Evolutionary conservation across 2,888 invertebrate genomes (phyloP).

Genomic region (Phoronis australis): DNA sequence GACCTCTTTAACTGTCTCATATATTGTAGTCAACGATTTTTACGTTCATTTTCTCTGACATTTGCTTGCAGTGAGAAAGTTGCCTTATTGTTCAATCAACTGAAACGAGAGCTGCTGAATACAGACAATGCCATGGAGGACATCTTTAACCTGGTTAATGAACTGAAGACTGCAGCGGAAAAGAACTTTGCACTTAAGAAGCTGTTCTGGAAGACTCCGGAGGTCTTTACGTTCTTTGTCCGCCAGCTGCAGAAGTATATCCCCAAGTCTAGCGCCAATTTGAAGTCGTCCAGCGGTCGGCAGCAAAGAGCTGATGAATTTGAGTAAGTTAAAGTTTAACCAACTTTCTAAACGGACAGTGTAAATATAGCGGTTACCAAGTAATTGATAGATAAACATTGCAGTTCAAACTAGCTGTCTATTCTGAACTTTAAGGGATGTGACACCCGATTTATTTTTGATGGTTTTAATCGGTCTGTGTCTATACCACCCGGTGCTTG

Average conservation of each 20-base stretch:
- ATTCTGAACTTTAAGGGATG: no score
- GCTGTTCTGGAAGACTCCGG: slow-evolving; percentile 48
- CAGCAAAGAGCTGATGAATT: slow-evolving; percentile 37
- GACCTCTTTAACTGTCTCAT: no score
- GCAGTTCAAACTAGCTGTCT: no score
- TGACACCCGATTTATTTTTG: no score
- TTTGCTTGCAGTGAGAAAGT: slow-evolving; percentile 42
- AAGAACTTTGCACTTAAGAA: slow-evolving; percentile 43
- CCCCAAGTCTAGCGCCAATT: slow-evolving; percentile 26
- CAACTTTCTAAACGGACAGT: no score
- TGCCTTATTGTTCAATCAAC: slow-evolving; percentile 33
- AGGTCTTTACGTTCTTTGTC: slow-evolving; percentile 40
- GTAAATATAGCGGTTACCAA: no score
- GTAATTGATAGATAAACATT: no score
- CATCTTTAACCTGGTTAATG: slow-evolving; percentile 30
- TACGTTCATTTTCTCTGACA: no score
- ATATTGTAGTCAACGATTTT: no score
- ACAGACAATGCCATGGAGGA: slow-evolving; percentile 36
- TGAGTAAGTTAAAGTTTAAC: slow-evolving; percentile 41
- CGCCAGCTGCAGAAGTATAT: slow-evolving; percentile 35
- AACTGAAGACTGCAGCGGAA: slow-evolving; percentile 40
- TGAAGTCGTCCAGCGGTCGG: slow-evolving; percentile 24
- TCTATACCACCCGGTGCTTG: no score
- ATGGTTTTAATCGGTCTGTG: no score
- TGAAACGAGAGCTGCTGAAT: slow-evolving; percentile 39